Base-by-base conservation (phyloP, 2,113 vertebrate species). In the Nettapus auritus region DNA sequence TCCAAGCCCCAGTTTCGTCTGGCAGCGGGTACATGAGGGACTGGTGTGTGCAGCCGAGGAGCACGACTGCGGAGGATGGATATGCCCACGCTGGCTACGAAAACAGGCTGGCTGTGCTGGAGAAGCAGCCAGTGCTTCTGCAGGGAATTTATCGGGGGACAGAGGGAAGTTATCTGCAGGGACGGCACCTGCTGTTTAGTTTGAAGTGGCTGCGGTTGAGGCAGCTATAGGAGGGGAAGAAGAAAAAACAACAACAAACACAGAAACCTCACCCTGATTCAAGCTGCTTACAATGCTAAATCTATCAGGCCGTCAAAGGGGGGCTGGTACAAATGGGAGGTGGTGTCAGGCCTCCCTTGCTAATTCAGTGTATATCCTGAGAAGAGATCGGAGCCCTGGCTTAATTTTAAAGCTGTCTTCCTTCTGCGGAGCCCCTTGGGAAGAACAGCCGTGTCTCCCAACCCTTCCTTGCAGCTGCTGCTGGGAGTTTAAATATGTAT, bases 11-110 rank as follows among this genome's bases (percentile, higher is more conserved):
- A 55, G 17, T 59, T 44, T n/a, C 26, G 13, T 4, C 7, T 31
- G 40, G 26, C 23, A 80, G 21, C 0, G 0, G 9, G 18, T 23
- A 29, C 52, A 5, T 1, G 7, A 86, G 52, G 29, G 52, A n/a
- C 86, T 80, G 31, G 31, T 1, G 4, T 26, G 15, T 26, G 19
- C 2, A 55, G 34, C 13, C 7, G 28, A 36, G 8, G 40, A 66
- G 42, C 62, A 12, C 22, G 34, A 57, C 34, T 33, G n/a, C 2
- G 59, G 71, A 80, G 33, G 3, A 10, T 8, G 13, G 83, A 33
- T 34, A 23, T 46, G 19, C 21, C 31, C 28, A 76, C 40, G 1
- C 38, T 50, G 23, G 14, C 2, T 3, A 42, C 71, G 25, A 56
- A 66, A 79, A 42, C 21, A 2, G 25, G 34, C 18, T 9, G 16